Evolutionary conservation across 1,140 invertebrate genomes (phyloP), one percentile per base, ranked within the genome.

Genomic region (Caenorhabditis remanei): DNA sequence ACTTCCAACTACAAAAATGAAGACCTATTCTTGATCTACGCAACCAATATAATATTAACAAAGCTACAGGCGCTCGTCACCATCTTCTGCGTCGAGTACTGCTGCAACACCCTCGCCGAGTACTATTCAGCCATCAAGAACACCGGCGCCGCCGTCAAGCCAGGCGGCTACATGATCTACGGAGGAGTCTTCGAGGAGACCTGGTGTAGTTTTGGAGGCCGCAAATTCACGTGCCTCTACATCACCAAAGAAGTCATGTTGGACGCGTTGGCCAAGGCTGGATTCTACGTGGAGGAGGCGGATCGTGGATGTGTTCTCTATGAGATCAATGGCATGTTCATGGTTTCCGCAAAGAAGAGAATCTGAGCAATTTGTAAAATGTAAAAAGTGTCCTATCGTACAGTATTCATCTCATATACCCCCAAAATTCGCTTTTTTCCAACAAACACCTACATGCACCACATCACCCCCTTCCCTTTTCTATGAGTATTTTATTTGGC

Each of bases 1-100:
- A 32, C 32, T 32, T 2, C 2, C 32, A 32, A 32, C 32, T 32
- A 32, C 32, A 32, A 32, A 32, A 2, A 32, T 32, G 32, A 32
- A 32, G 32, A 0, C 32, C 32, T 32, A 1, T 32, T 32, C 32
- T 32, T 32, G 32, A 32, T 32, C 32, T 2, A 32, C 32, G 2
- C 32, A 32, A 32, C 2, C 32, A 32, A 32, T 32, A 32, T 32
- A 32, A 32, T 32, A 2, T 32, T 32, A 32, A 2, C 32, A 32
- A 32, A 32, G 2, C 2, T 32, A 6, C 83, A 88, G 65, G 86
- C 84, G 19, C 84, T 91, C 43, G 89, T 92, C 19, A 92, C 91
- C 24, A 90, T 92, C 63, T 92, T 92, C 85, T 93, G 92, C 41
- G 55, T 92, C 14, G 91, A 92, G 58, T 92, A 92, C 67, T 92